Conservation (phyloP, 2,797 vertebrate species). For the Fistularia tabacaria region DNA sequence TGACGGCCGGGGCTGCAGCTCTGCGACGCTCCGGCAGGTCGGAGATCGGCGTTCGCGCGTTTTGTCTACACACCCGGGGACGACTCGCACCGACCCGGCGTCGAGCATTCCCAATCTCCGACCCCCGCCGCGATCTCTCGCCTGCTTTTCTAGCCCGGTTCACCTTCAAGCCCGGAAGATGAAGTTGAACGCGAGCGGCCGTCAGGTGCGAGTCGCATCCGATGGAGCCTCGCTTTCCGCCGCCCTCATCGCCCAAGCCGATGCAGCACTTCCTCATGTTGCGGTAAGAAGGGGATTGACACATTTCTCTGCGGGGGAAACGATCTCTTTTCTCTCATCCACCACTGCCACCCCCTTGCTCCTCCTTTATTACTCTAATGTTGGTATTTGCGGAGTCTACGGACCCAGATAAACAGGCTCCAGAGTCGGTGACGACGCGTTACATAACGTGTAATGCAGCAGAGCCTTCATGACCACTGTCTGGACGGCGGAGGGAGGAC, state of each 20-base stretch:
- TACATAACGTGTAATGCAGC: slow-evolving; percentile 75
- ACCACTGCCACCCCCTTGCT: too few relatives aligned
- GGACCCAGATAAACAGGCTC: slow-evolving; percentile 55
- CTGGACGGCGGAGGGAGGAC: too few relatives aligned
- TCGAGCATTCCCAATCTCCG: too few relatives aligned
- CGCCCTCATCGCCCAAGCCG: slow-evolving; percentile 63
- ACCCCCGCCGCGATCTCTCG: slow-evolving; percentile 12
- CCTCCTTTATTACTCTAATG: neutral
- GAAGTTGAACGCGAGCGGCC: slow-evolving; percentile 64
- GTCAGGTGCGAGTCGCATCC: slow-evolving; percentile 70
- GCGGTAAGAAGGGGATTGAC: slow-evolving; percentile 64
- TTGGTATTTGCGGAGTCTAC: slow-evolving; percentile 7
- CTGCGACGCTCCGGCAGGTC: slow-evolving; percentile 33
- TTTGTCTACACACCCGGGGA: neutral
- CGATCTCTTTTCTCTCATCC: neutral
- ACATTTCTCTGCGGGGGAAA: neutral
- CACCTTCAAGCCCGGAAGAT: slow-evolving; percentile 59
- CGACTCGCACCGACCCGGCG: too few relatives aligned
- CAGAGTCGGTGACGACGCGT: slow-evolving; percentile 62
- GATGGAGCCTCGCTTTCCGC: slow-evolving; percentile 65
- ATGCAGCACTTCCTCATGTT: slow-evolving; percentile 75
- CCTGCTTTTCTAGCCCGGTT: slow-evolving; percentile 26
- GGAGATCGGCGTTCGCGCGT: slow-evolving; percentile 2
- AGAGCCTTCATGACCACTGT: slow-evolving; percentile 63
- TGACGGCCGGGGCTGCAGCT: slow-evolving; percentile 57